Base-by-base conservation (phyloP, 1,140 invertebrate genomes). In the Zaprionus inermis region DNA sequence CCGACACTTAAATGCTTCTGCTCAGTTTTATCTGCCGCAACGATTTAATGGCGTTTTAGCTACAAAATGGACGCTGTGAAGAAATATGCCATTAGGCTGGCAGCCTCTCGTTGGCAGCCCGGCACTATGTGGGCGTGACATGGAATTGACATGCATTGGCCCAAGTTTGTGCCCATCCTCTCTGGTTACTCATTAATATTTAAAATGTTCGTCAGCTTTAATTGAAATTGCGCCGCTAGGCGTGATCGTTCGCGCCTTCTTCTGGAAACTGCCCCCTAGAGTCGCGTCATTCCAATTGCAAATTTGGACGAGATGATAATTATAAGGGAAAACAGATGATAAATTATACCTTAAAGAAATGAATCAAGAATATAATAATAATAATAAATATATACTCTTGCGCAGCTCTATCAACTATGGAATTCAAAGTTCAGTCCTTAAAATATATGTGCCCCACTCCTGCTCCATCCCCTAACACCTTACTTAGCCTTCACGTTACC, bases 21-120 rank as follows among this genome's bases (percentile, higher is more conserved):
- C 72, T 41, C 65, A 57, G 68, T 68, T 76, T 77, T 77, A 81
- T 76, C 68, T 79, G 69, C 72, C 56, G 76, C 76, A 79, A 74
- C 63, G 78, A 83, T 86, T 86, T 79, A 88, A 89, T 83, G 84
- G 76, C 63, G 55, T 72, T 83, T 82, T 79, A 65, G 61, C 55
- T 71, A 66, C 44, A 59, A 64, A 57, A 28, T 67, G 60, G 64
- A 55, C 64, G 58, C 58, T 55, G 44, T 58, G 30, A 24, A 74
- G 70, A 66, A 70, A 54, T 59, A 71, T 57, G 44, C 36, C 67
- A 65, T 61, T 70, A 75, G 64, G 59, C 64, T 77, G 18, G 11
- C n/a, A 12, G 36, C 14, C 46, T 41, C 24, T 34, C n/a, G n/a
- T 34, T 28, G 18, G 34, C 24, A 24, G 52, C 3, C n/a, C 16